Conservation (phyloP, 2,888 invertebrate species). For the Synergus itoensis region DNA sequence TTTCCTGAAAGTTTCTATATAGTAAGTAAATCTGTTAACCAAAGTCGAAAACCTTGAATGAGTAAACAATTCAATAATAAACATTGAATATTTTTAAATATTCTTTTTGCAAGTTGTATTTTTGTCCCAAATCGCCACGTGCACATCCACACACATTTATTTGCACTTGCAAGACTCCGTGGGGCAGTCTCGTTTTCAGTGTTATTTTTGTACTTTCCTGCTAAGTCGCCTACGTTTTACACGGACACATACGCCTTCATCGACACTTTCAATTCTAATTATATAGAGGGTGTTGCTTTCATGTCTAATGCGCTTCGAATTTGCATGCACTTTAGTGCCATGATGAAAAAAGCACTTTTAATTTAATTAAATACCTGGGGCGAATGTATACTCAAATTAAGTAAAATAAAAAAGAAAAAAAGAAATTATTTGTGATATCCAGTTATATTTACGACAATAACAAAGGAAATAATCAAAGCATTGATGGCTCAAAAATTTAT, state of each 20-base stretch:
- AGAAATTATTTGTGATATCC: background rate
- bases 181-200: conserved; percentile 45
- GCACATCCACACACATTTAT: conserved; percentile 20
- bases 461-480: background rate
- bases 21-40: background rate
- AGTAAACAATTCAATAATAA: background rate
- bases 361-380: background rate
- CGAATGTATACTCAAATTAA: background rate
- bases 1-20: background rate
- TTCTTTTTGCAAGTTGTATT: conserved; percentile 33
- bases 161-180: conserved; percentile 12
- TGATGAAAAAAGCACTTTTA: background rate
- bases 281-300: conserved; percentile 58
- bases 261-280: conserved; percentile 65
- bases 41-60: background rate
- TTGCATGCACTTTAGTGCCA: background rate
- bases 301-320: conserved; percentile 43
- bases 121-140: conserved; percentile 30
- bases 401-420: background rate
- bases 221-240: conserved; percentile 58
- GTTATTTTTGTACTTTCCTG: conserved; percentile 58
- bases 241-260: conserved; percentile 54
- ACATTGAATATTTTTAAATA: background rate
- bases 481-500: background rate
- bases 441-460: background rate